phyloP scores from a whole-genome alignment of 2,888 invertebrate species.

The Brenthis ino region DNA sequence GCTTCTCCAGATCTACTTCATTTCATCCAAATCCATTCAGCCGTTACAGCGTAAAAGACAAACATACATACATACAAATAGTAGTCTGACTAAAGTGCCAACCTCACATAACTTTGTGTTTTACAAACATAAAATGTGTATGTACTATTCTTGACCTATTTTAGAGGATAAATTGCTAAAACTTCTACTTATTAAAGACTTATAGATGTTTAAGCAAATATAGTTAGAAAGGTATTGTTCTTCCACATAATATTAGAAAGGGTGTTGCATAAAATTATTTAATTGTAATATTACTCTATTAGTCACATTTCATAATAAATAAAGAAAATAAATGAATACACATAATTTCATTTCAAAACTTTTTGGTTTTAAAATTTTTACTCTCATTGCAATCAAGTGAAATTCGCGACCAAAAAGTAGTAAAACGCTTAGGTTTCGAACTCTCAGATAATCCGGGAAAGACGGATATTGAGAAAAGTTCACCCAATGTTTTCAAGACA shows the following conservation, averaged over 20 bases:
- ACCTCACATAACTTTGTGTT: not conserved
- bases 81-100: not conserved
- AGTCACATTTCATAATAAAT: not conserved
- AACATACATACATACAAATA: not conserved
- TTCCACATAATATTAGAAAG: no score
- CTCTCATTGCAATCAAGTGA: constrained; percentile 18
- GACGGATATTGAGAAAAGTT: constrained; percentile 28
- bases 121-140: no score
- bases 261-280: no score
- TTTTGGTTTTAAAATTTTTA: constrained; percentile 3
- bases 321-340: not conserved
- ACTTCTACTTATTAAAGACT: no score
- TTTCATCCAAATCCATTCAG: not conserved
- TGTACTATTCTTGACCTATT: no score
- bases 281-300: no score
- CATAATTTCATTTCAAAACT: not conserved
- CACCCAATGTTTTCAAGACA: constrained; percentile 21
- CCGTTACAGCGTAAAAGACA: not conserved
- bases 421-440: constrained; percentile 25
- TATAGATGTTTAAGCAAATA: no score
- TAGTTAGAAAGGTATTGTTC: no score
- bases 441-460: constrained; percentile 23
- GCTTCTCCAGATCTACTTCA: not conserved
- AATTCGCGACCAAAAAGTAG: constrained; percentile 16
- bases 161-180: no score